These are phyloP conservation scores for Pitta sordida DNA, from an alignment of 2,113 vertebrate genomes.

Conservation along the genomic window DNA sequence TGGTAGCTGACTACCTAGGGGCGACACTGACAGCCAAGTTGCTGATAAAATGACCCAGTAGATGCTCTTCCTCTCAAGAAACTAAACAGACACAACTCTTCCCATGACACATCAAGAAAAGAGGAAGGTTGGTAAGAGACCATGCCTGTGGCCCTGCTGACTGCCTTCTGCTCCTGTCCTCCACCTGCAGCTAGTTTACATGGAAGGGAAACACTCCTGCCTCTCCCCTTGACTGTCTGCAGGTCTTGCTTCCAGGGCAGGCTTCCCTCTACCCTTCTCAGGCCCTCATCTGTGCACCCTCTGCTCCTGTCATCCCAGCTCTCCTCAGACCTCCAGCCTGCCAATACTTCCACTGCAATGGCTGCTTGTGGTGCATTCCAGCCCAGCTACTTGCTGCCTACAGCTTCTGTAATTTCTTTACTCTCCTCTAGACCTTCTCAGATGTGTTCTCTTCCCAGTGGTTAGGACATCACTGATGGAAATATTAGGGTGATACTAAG, in stretches of 20 bases:
- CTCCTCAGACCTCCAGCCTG: background rate
- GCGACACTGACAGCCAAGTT: background rate
- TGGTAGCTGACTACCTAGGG: background rate
- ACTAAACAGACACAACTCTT: background rate
- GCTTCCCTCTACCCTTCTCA: background rate
- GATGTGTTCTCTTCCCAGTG: background rate
- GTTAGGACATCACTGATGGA: background rate
- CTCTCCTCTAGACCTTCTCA: background rate
- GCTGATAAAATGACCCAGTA: background rate
- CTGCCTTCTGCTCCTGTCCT: background rate
- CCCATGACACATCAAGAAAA: background rate
- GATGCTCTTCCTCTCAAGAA: background rate
- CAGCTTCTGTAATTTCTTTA: background rate
- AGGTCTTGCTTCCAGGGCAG: background rate
- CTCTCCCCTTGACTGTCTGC: background rate
- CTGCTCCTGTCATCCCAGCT: background rate
- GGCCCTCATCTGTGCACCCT: rapidly evolving
- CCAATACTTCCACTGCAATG: rapidly evolving
- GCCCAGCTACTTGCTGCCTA: background rate
- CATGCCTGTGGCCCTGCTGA: rapidly evolving
- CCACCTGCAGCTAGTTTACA: background rate
- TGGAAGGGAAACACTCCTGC: rapidly evolving
- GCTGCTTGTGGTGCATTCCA: background rate
- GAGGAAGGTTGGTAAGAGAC: background rate
- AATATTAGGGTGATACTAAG: background rate